These are phyloP conservation scores for Galleria mellonella DNA, from an alignment of 1,140 invertebrate species.

Conservation along the genomic window DNA sequence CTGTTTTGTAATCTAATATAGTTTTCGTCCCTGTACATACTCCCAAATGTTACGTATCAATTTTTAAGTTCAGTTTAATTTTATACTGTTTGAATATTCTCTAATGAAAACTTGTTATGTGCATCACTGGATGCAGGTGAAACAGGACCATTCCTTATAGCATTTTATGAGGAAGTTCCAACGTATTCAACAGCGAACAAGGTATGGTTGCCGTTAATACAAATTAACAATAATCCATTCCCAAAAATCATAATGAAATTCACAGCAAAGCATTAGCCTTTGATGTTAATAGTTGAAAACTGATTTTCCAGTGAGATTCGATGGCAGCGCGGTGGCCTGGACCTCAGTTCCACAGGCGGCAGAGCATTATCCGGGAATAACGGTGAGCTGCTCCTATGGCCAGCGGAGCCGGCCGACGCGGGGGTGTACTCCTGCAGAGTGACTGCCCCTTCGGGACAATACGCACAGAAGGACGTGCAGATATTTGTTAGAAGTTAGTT, in stretches of 20 bases:
- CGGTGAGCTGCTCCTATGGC: constrained; percentile 72
- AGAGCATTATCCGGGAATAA: constrained; percentile 25
- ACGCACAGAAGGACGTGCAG: constrained; percentile 82
- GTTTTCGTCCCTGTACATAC: too few relatives aligned
- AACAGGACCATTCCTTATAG: too few relatives aligned
- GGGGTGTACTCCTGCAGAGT: constrained; percentile 90
- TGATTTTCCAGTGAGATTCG: constrained; percentile 43
- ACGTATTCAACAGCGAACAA: too few relatives aligned
- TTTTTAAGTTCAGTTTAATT: too few relatives aligned
- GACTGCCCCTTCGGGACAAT: constrained; percentile 82
- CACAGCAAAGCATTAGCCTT: background rate
- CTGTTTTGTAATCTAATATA: constrained; percentile 7
- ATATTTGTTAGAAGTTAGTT: constrained; percentile 86
- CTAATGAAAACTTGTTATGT: too few relatives aligned
- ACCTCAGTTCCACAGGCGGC: constrained; percentile 23
- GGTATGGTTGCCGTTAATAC: too few relatives aligned
- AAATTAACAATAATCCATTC: too few relatives aligned
- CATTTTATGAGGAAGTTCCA: too few relatives aligned
- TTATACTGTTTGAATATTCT: too few relatives aligned
- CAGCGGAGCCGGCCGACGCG: constrained; percentile 76
- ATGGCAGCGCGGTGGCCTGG: constrained; percentile 50
- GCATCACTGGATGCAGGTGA: too few relatives aligned
- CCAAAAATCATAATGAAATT: background rate
- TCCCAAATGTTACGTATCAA: too few relatives aligned
- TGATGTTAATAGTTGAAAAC: background rate